Evolutionary conservation across 2,797 vertebrate species (phyloP), one percentile per base, ranked within the genome.

Genomic region (Botia kubotai): DNA sequence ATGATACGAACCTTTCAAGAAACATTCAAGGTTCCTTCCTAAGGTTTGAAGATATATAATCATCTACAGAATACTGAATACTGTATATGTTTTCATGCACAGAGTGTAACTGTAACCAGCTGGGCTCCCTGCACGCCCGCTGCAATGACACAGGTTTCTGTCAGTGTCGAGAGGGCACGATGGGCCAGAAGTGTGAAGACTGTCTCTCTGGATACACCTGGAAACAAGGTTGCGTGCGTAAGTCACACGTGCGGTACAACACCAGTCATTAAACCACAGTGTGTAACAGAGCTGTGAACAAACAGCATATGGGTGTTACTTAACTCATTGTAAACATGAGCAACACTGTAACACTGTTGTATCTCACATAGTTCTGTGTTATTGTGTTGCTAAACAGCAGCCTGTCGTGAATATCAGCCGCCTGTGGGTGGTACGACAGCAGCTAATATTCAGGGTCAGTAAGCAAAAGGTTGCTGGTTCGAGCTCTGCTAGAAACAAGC

Each of bases 141-240:
- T 98, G 97, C 92, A 95, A 94, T 46, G 94, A 93, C 87, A 94
- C 93, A 33, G 97, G 97, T 85, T 92, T 93, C 89, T 98, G 97
- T 94, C 93, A 93, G 91, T 98, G 97, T 94, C 95, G 94, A 89
- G 90, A 90, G n/a, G 96, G 97, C 83, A 88, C 93, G 33, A 89
- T 93, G 19, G 96, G 97, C 88, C 92, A 94, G 89, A 96, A 96
- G 90, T 98, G 97, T 92, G 96, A 97, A 92, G 90, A 94, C 87
- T 98, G 97, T 90, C 88, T 93, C 83, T 93, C 94, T 46, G 96
- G 96, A 87, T 97, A 95, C 94, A 95, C 91, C 92, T 94, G 96
- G 96, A 96, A 94, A 90, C 89, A 91, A 87, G 95, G 94, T 90
- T 96, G 95, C 77, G 90, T 93, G 91, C 91, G 95, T 95, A 93